Conservation (phyloP, 2,888 invertebrate species). For the Toxonevra muliebris region DNA sequence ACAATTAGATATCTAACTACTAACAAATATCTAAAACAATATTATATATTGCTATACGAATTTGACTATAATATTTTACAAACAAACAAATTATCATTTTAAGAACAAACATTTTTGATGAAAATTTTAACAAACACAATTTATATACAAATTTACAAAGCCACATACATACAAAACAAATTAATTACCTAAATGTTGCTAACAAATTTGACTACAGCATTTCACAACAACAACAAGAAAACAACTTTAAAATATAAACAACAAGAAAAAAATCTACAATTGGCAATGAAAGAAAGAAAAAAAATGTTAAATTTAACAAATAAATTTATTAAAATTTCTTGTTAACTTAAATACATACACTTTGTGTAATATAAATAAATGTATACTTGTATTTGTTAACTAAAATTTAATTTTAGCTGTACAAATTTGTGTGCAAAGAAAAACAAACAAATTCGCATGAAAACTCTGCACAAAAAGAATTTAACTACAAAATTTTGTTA, state of each 20-base stretch:
- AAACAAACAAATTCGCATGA: neutral
- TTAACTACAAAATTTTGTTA: slow-evolving; percentile 1
- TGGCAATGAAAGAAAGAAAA: too few relatives aligned
- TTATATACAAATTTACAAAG: slow-evolving; percentile 6
- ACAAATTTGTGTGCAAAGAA: slow-evolving; percentile 23
- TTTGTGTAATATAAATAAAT: slow-evolving; percentile 8
- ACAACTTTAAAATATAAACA: too few relatives aligned
- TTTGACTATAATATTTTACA: slow-evolving; percentile 44
- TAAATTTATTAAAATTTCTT: too few relatives aligned
- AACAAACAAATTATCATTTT: slow-evolving; percentile 12
- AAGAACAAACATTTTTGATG: slow-evolving; percentile 18
- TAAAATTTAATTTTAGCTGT: slow-evolving; percentile 9
- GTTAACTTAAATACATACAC: neutral
- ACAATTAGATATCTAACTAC: neutral
- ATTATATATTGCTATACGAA: slow-evolving; percentile 18
- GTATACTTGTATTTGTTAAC: slow-evolving; percentile 7
- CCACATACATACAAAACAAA: slow-evolving; percentile 12
- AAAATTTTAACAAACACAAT: slow-evolving; percentile 34
- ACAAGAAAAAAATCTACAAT: too few relatives aligned
- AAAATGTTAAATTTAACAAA: too few relatives aligned
- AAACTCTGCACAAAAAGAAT: neutral
- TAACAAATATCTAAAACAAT: slow-evolving; percentile 16
- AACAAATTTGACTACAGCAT: slow-evolving; percentile 26
- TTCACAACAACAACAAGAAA: slow-evolving; percentile 10
- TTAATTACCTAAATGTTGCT: slow-evolving; percentile 19